phyloP scores from a whole-genome alignment of 2,888 invertebrate species.

The Meghimatium bilineatum region DNA sequence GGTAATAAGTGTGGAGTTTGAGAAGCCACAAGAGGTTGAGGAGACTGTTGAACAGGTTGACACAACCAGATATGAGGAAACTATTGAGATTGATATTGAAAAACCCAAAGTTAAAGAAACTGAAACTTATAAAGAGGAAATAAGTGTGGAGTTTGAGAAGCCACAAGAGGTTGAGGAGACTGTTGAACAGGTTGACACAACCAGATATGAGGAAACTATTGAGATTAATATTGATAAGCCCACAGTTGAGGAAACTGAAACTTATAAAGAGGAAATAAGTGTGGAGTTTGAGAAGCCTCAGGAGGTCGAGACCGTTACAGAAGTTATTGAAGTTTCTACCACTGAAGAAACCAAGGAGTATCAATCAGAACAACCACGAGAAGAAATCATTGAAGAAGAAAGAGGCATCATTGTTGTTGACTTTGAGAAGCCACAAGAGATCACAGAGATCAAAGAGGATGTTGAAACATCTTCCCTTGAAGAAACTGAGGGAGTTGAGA shows the following conservation, averaged over 20 bases:
- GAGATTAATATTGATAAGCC: conserved; percentile 41
- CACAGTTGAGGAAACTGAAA: conserved; percentile 37
- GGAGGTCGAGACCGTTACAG: conserved; percentile 39
- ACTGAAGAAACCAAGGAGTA: conserved; percentile 43
- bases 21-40: conserved; percentile 35
- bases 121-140: conserved; percentile 51
- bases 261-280: conserved; percentile 33
- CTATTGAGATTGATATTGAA: conserved; percentile 51
- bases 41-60: conserved; percentile 46
- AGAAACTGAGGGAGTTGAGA: conserved; percentile 45
- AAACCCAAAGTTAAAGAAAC: conserved; percentile 51
- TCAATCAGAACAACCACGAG: conserved; percentile 54
- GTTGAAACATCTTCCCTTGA: conserved; percentile 51
- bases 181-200: conserved; percentile 33
- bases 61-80: conserved; percentile 34
- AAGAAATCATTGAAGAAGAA: conserved; percentile 54
- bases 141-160: no score
- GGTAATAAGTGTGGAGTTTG: conserved; percentile 27
- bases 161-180: conserved; percentile 50
- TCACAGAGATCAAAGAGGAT: conserved; percentile 43
- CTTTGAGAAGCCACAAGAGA: conserved; percentile 50
- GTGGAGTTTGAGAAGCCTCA: conserved; percentile 49
- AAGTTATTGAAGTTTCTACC: conserved; percentile 47
- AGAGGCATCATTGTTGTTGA: conserved; percentile 54
- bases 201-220: conserved; percentile 38